phyloP scores from a whole-genome alignment of 1,140 invertebrate genomes.

The Pachypsylla venusta region DNA sequence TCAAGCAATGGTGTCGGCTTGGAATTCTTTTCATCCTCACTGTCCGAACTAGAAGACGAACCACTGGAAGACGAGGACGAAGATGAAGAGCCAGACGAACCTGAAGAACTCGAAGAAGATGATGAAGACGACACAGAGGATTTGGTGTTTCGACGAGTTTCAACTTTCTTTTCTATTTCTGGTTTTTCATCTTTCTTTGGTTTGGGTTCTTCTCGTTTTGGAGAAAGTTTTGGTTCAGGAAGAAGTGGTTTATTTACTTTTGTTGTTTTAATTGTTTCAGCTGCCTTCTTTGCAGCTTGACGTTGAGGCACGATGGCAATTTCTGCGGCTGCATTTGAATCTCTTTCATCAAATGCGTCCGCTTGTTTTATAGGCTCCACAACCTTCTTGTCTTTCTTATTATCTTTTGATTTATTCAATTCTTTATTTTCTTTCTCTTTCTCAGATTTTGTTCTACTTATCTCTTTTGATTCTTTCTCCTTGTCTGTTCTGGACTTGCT shows the following conservation, averaged over 20 bases:
- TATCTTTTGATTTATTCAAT: conserved; percentile 20
- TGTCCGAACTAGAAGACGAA: conserved; percentile 35
- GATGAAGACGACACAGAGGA: conserved; percentile 29
- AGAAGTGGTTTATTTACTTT: background rate
- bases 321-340: background rate
- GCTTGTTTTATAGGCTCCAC: conserved; percentile 47
- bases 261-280: conserved; percentile 31
- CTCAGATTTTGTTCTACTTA: conserved; percentile 11
- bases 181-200: conserved; percentile 17
- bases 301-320: conserved; percentile 73
- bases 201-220: conserved; percentile 12
- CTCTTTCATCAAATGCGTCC: conserved; percentile 47
- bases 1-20: conserved; percentile 28
- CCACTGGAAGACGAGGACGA: conserved; percentile 33
- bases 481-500: background rate
- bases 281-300: conserved; percentile 79
- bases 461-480: conserved; percentile 13
- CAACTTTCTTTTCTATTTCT: conserved; percentile 14
- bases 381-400: conserved; percentile 32
- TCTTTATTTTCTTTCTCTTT: conserved; percentile 20
- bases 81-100: conserved; percentile 31
- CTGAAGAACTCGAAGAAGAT: conserved; percentile 29
- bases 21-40: conserved; percentile 32
- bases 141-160: conserved; percentile 20
- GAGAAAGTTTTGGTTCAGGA: conserved; percentile 1